phyloP scores from a whole-genome alignment of 2,113 vertebrate genomes.

The Scortum barcoo region DNA sequence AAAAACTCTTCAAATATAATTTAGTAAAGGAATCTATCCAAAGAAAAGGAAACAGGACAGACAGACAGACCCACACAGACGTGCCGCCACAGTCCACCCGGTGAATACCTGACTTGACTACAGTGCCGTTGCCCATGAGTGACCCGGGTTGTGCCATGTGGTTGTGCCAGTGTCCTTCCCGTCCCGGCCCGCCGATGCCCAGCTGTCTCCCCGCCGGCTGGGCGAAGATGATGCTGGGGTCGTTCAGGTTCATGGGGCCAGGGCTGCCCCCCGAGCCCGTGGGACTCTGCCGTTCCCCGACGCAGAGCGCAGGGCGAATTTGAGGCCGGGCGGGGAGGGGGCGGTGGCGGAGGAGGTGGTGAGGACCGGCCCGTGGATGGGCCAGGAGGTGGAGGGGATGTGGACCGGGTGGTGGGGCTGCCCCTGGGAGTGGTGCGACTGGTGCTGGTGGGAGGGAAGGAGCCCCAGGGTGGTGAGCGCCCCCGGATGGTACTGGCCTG shows the following conservation, averaged over 20 bases:
- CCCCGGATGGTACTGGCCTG: conserved; percentile 89
- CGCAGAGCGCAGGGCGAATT: conserved; percentile 86
- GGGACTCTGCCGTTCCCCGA: conserved; percentile 71
- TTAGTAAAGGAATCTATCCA: neutral
- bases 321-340: conserved; percentile 88
- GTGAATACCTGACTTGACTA: conserved; percentile 93
- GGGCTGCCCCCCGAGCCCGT: conserved; percentile 83
- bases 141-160: conserved; percentile 89
- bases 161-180: conserved; percentile 95
- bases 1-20: too few species aligned
- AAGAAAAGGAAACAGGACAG: conserved; percentile 6
- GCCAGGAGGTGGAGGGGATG: conserved; percentile 91
- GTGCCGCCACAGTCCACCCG: conserved; percentile 58
- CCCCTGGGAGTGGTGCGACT: conserved; percentile 77
- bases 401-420: conserved; percentile 83
- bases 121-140: conserved; percentile 94
- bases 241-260: conserved; percentile 92
- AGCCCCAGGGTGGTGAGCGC: conserved; percentile 90
- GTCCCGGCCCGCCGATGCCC: conserved; percentile 86
- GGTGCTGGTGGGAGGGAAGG: conserved; percentile 87
- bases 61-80: conserved; percentile 17
- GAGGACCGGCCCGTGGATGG: conserved; percentile 92
- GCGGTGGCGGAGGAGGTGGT: conserved; percentile 84
- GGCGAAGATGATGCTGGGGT: conserved; percentile 99
- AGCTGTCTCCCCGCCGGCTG: conserved; percentile 93